Evolutionary conservation across 2,888 invertebrate species (phyloP).

Genomic region (Drosophila seclusa): DNA sequence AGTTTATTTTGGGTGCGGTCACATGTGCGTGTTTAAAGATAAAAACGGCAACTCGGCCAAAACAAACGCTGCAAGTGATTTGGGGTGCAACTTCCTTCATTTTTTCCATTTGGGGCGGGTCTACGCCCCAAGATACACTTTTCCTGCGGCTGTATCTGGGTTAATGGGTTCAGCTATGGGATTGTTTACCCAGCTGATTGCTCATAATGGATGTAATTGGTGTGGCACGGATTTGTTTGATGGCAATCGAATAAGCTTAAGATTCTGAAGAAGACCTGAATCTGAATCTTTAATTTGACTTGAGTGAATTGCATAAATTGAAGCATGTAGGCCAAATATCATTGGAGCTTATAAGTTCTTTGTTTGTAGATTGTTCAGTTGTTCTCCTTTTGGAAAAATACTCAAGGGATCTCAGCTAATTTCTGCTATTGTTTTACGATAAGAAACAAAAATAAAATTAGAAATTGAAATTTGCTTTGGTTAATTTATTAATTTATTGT

Average conservation of each 20-base stretch:
- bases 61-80: conserved; percentile 44
- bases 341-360: not conserved
- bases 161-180: conserved; percentile 64
- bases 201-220: conserved; percentile 49
- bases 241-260: conserved; percentile 23
- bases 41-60: conserved; percentile 13
- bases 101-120: conserved; percentile 8
- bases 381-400: not conserved
- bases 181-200: conserved; percentile 54
- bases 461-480: not conserved
- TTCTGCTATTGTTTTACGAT: not conserved
- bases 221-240: conserved; percentile 39
- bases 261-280: conserved; percentile 8
- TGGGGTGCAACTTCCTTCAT: conserved; percentile 30
- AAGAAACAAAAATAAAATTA: not conserved
- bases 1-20: conserved; percentile 56
- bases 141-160: conserved; percentile 54
- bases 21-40: conserved; percentile 32
- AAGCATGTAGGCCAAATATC: not conserved
- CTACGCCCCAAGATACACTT: conserved; percentile 16
- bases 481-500: not conserved
- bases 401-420: not conserved
- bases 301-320: not conserved
- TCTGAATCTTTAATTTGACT: not conserved
- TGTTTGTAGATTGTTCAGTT: not conserved